phyloP scores from a whole-genome alignment of 2,113 vertebrate genomes.

The zebrafish (Danio rerio) region GRCz12tu NC_133187.1:24601001-24601500 shows the following conservation, averaged over 20 bases:
- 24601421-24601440: no score
- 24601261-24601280: no score
- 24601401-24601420: no score
- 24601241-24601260: background rate
- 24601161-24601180: background rate
- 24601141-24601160: background rate
- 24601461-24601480: no score
- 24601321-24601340: no score
- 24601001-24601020: conserved; percentile 8
- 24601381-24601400: no score
- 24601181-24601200: background rate
- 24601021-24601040: conserved; percentile 8
- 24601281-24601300: no score
- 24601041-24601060: conserved; percentile 15
- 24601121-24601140: conserved; percentile 1
- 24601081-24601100: conserved; percentile 47
- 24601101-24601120: conserved; percentile 27
- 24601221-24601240: background rate
- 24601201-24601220: background rate
- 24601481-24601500: no score
- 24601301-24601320: no score
- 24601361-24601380: no score
- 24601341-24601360: no score
- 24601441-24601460: no score
- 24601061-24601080: conserved; percentile 24